These are phyloP conservation scores for Scaptomyza pallida DNA, from an alignment of 1,140 invertebrate species.

Conservation along the genomic window DNA sequence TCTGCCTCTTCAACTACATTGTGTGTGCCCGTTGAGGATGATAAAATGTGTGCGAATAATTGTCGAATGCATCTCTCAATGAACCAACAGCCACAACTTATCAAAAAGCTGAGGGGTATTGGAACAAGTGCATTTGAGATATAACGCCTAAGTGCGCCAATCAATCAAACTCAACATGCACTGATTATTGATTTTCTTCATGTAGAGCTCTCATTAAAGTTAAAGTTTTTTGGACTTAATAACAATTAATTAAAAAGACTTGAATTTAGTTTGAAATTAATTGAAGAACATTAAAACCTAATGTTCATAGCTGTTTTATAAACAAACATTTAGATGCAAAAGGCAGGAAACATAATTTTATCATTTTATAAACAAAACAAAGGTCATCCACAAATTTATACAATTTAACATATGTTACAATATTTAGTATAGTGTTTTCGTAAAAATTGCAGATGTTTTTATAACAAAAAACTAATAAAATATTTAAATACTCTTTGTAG, in stretches of 20 bases:
- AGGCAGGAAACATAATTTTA: too few relatives aligned
- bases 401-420: too few relatives aligned
- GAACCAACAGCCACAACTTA: slow-evolving; percentile 15
- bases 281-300: too few relatives aligned
- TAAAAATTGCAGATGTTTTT: neutral
- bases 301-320: too few relatives aligned
- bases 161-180: slow-evolving; percentile 54
- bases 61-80: slow-evolving; percentile 65
- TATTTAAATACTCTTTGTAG: slow-evolving; percentile 35
- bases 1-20: neutral
- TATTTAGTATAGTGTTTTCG: too few relatives aligned
- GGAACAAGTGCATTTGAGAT: slow-evolving; percentile 6
- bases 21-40: slow-evolving; percentile 29
- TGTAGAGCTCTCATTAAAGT: neutral
- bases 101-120: too few relatives aligned
- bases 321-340: too few relatives aligned
- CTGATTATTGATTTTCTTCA: neutral
- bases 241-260: neutral
- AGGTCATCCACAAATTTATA: too few relatives aligned
- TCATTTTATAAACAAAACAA: too few relatives aligned
- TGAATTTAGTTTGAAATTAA: neutral
- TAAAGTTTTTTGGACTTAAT: neutral
- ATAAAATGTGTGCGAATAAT: slow-evolving; percentile 75
- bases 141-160: slow-evolving; percentile 51
- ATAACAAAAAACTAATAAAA: neutral